phyloP scores from a whole-genome alignment of 2,797 vertebrate species.

The Anguilla pacifica region DNA sequence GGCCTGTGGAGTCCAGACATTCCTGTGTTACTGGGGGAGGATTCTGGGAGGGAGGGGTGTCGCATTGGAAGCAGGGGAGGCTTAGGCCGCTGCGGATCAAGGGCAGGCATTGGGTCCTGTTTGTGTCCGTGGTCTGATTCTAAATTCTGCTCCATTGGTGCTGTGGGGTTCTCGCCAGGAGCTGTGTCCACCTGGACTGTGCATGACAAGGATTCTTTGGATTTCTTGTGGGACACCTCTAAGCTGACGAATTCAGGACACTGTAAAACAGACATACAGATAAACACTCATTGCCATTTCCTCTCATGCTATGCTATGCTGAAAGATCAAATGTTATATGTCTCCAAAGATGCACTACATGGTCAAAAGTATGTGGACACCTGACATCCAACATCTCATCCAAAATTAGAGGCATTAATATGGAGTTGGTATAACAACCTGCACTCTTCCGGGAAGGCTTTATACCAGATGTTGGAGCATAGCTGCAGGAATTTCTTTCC shows the following conservation, averaged over 20 bases:
- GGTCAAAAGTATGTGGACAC: too few species aligned
- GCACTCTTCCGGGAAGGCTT: too few species aligned
- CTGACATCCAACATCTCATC: too few species aligned
- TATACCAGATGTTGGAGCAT: too few species aligned
- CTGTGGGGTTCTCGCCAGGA: constrained; percentile 82
- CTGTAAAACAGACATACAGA: constrained; percentile 61
- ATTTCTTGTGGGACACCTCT: constrained; percentile 81
- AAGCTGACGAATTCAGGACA: constrained; percentile 76
- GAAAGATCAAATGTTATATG: too few species aligned
- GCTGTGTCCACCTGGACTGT: constrained; percentile 73
- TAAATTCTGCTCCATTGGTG: constrained; percentile 70
- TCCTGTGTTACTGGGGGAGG: constrained; percentile 73
- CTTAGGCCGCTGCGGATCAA: constrained; percentile 70
- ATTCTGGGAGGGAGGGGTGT: constrained; percentile 78
- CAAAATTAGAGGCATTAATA: too few species aligned
- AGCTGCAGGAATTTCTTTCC: too few species aligned
- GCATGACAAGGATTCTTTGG: constrained; percentile 85
- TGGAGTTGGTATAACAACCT: too few species aligned
- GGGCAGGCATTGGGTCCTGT: constrained; percentile 62
- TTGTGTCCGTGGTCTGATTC: constrained; percentile 53
- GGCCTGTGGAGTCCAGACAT: constrained; percentile 83
- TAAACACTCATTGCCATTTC: not conserved
- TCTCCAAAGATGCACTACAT: too few species aligned
- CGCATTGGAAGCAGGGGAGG: constrained; percentile 78
- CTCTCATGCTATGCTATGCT: not conserved